A percentile compares a stretch with the other conserved stretches of the same genome.
Evolutionary conservation across 1,140 invertebrate species (phyloP).

Genomic region (Cydia amplana): DNA sequence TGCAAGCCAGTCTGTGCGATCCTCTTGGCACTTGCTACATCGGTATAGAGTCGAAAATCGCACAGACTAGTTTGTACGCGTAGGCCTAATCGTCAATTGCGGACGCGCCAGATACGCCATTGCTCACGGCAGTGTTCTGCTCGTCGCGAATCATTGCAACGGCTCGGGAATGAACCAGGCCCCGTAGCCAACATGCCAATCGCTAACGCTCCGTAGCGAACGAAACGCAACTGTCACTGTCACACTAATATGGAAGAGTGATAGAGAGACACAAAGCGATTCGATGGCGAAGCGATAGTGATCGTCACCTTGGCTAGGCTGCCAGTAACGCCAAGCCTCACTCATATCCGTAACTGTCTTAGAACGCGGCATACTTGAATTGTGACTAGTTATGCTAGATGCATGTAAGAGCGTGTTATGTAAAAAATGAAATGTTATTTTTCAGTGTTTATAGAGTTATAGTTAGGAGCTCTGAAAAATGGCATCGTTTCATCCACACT

Average conservation of each 20-base stretch:
- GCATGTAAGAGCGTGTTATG: not conserved
- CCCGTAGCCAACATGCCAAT: too few species aligned
- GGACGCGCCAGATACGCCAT: slow-evolving; percentile 67
- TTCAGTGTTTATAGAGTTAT: slow-evolving; percentile 5
- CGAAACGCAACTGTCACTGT: too few species aligned
- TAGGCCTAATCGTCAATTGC: slow-evolving; percentile 77
- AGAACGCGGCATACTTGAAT: slow-evolving; percentile 14
- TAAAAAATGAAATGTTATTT: slow-evolving; percentile 15
- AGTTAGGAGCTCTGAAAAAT: slow-evolving; percentile 9
- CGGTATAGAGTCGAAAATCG: slow-evolving; percentile 19
- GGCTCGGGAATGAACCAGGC: slow-evolving; percentile 22
- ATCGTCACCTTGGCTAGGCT: too few species aligned
- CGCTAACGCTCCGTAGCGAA: too few species aligned
- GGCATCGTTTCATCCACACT: slow-evolving; percentile 5
- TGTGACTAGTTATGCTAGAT: slow-evolving; percentile 28
- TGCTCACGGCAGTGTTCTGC: slow-evolving; percentile 71
- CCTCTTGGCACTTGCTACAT: not conserved
- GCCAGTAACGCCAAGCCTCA: slow-evolving; percentile 9
- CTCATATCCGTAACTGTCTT: not conserved
- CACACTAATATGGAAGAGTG: too few species aligned
- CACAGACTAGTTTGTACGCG: slow-evolving; percentile 54
- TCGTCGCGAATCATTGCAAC: slow-evolving; percentile 47
- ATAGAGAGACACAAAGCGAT: too few species aligned
- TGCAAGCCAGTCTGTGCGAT: slow-evolving; percentile 43
- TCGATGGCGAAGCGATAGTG: too few species aligned